Percentiles rank a stretch among this genome's conserved stretches.
Conservation (phyloP, 2,113 vertebrate species). For the Brachyhypopomus occidentalis region DNA sequence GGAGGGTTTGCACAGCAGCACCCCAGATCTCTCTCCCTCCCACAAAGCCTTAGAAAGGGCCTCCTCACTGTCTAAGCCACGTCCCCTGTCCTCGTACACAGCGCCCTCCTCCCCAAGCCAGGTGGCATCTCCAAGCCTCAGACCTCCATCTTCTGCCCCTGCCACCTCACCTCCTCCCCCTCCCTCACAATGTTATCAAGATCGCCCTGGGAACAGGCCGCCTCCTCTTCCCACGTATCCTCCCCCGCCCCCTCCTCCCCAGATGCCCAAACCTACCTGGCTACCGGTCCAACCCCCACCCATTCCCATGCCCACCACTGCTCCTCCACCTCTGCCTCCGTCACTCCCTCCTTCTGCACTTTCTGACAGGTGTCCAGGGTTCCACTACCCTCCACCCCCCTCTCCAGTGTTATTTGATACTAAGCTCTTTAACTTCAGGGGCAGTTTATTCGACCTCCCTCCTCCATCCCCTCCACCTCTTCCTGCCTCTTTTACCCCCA, state of each 20-base stretch:
- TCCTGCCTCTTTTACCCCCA: slow-evolving; percentile 61
- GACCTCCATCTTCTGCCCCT: slow-evolving; percentile 26
- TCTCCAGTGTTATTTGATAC: slow-evolving; percentile 44
- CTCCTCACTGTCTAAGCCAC: slow-evolving; percentile 49
- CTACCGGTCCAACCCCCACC: slow-evolving; percentile 68
- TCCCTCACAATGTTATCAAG: slow-evolving; percentile 66
- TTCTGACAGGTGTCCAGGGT: slow-evolving; percentile 67
- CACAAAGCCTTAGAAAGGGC: slow-evolving; percentile 58
- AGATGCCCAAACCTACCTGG: slow-evolving; percentile 73
- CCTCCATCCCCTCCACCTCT: slow-evolving; percentile 65
- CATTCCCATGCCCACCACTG: slow-evolving; percentile 55
- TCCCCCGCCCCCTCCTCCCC: slow-evolving; percentile 67
- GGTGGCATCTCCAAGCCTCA: slow-evolving; percentile 55
- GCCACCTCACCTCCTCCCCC: slow-evolving; percentile 57
- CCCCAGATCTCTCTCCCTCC: slow-evolving; percentile 58
- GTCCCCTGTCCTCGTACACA: slow-evolving; percentile 56
- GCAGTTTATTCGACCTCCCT: slow-evolving; percentile 64
- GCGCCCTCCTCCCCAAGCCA: slow-evolving; percentile 66
- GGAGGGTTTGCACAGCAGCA: slow-evolving; percentile 56
- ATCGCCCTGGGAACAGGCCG: slow-evolving; percentile 69
- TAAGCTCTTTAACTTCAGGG: slow-evolving; percentile 61
- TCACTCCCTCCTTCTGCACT: slow-evolving; percentile 60
- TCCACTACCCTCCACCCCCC: slow-evolving; percentile 59
- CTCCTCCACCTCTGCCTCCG: slow-evolving; percentile 68
- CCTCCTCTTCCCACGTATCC: slow-evolving; percentile 59